Evolutionary conservation across 2,888 invertebrate genomes (phyloP), one percentile per base, ranked within the genome.

Genomic region (Endotricha flammealis): DNA sequence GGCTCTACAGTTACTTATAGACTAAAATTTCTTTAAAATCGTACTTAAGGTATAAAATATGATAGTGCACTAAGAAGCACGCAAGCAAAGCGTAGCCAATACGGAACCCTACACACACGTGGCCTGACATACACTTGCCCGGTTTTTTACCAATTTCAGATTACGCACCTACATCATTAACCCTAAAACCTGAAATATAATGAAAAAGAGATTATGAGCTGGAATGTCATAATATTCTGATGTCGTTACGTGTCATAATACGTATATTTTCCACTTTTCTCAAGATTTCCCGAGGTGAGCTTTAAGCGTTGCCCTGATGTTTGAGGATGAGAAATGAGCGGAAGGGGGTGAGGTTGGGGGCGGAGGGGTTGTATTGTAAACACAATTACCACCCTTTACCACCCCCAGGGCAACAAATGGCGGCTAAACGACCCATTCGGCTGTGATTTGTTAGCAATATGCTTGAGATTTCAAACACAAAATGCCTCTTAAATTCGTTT

Each of bases 381-480:
- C 74, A 76, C 76, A 77, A 78, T 83, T 82, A 83, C 82, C 76
- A 57, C 72, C 63, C 50, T 51, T 48, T 59, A 50, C 46, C 64
- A 59, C 69, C 64, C 57, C 48, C 54, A n/a, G 61, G 75, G 65
- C 78, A 72, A 73, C 80, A 78, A 85, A 85, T 78, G 80, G 75
- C 66, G 70, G 79, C 81, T 83, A 82, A 85, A 85, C 85, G 85
- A 82, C 79, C 83, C 76, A 82, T 83, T 83, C 76, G 71, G 70
- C 60, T 65, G 81, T 83, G 83, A 83, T 85, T 85, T 85, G 85
- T 85, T 81, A 79, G 80, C 83, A 83, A 82, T 85, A 83, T 80
- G 82, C 79, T 75, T 76, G 68, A 80, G 79, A 79, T 83, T 78
- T 79, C 76, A 73, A 74, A 72, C 69, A 59, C 62, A 66, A n/a